Conservation (phyloP, 2,113 vertebrate genomes). For the Alouatta palliata region DNA sequence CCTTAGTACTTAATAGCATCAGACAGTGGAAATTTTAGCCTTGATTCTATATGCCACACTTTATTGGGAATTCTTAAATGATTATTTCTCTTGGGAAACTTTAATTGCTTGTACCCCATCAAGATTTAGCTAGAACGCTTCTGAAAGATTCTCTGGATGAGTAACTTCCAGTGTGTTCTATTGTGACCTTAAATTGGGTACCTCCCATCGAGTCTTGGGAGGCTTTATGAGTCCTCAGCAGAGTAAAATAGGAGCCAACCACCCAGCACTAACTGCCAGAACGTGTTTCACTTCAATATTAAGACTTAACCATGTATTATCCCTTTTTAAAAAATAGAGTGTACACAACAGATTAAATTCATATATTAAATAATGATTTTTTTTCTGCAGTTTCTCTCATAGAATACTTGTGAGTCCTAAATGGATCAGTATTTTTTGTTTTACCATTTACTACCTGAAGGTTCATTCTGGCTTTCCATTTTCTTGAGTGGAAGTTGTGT, state of each 20-base stretch:
- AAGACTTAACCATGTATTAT: not conserved
- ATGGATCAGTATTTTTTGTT: not conserved
- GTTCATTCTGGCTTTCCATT: not conserved
- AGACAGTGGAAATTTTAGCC: not conserved
- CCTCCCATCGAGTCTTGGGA: not conserved
- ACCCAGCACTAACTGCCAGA: not conserved
- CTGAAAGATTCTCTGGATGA: not conserved
- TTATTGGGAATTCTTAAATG: not conserved
- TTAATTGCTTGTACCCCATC: not conserved
- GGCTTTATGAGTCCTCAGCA: not conserved
- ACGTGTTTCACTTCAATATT: not conserved
- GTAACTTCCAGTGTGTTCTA: not conserved
- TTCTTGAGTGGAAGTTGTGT: not conserved
- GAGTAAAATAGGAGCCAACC: not conserved
- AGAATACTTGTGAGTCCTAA: not conserved
- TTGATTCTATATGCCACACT: not conserved
- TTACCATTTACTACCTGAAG: not conserved
- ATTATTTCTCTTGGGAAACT: slow-evolving; percentile 42
- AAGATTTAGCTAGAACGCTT: slow-evolving; percentile 3
- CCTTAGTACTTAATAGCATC: not conserved
- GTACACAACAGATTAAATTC: not conserved
- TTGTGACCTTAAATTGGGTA: not conserved
- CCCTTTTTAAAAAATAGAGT: not conserved
- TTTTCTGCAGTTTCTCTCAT: not conserved
- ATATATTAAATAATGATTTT: not conserved